Evolutionary conservation across 1,140 invertebrate genomes (phyloP), one percentile per base, ranked within the genome.

Genomic region (Acyrthosiphon pisum): DNA sequence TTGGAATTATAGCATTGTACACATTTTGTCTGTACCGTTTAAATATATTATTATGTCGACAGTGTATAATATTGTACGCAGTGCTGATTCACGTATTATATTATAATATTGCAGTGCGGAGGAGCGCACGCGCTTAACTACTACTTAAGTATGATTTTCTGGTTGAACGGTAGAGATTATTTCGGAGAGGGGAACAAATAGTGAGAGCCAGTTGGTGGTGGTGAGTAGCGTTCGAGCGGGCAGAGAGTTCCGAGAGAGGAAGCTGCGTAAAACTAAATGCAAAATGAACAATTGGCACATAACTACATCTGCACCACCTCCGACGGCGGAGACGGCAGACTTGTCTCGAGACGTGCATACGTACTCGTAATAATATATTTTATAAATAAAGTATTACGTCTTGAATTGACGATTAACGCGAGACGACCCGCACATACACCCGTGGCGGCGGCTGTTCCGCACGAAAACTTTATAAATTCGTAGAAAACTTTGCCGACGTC

Each of bases 321-420:
- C 44, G 35, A 83, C 76, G 20, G 37, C 37, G 18, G 3, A 2
- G 81, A 8, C 22, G 20, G 9, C 8, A 23, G 83, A 84, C 23
- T 84, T 44, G 20, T 41, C 41, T 35, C 8, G n/a, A 41, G 81
- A 83, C 30, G 7, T 83, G 81, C n/a, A 41, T n/a, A 41, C 81
- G 26, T 41, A 41, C 60, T 76, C 60, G 14, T n/a, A 76, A 76
- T 76, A 76, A 76, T 84, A 41, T 26, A 26, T 84, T 84, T 84
- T 41, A 41, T 41, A 84, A 84, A 84, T 41, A 41, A 41, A 76
- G 30, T 76, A 76, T 76, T n/a, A 68, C 60, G 30, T 76, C 60
- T 76, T 76, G 60, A 76, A 76, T 76, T 76, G 60, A 76, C 60
- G 60, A 76, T 76, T 76, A 76, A 76, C 60, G 60, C 60, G 60